Evolutionary conservation across 2,113 vertebrate species (phyloP).

Genomic region (Dromiciops gliroides): DNA sequence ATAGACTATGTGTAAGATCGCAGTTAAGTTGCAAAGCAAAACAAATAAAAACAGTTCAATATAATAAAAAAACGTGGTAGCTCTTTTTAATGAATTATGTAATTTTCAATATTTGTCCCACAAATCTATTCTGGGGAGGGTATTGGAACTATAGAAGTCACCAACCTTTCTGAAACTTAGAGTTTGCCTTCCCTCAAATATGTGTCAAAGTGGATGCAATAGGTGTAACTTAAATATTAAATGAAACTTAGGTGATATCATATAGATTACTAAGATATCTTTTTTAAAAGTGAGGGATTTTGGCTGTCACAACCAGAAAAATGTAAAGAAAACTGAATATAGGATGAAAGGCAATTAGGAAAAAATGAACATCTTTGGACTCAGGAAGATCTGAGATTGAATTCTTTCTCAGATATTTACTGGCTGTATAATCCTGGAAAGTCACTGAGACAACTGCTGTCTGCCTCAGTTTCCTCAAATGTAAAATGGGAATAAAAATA

Average conservation of each 20-base stretch:
- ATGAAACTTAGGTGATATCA: slow-evolving; percentile 27
- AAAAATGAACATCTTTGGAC: slow-evolving; percentile 39
- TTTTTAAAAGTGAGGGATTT: background rate
- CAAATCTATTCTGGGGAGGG: background rate
- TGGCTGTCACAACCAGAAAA: background rate
- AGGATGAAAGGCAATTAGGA: background rate
- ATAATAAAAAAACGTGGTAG: background rate
- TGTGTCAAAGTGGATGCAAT: slow-evolving; percentile 6
- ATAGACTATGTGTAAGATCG: background rate
- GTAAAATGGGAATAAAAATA: background rate
- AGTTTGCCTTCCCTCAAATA: background rate
- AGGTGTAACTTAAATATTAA: background rate
- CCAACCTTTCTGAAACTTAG: background rate
- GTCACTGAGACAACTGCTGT: background rate
- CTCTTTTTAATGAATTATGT: background rate
- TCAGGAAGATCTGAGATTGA: background rate
- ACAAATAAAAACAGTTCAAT: background rate
- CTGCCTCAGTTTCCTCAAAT: background rate
- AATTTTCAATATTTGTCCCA: background rate
- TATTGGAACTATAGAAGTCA: background rate
- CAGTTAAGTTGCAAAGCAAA: background rate
- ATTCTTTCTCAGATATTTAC: background rate
- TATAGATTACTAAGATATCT: too few species aligned
- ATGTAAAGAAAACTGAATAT: background rate
- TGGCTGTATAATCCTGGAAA: background rate